A percentile compares a stretch with the other conserved stretches of the same genome.
Evolutionary conservation across 2,113 vertebrate species (phyloP).

Genomic region (Haemorhous mexicanus): DNA sequence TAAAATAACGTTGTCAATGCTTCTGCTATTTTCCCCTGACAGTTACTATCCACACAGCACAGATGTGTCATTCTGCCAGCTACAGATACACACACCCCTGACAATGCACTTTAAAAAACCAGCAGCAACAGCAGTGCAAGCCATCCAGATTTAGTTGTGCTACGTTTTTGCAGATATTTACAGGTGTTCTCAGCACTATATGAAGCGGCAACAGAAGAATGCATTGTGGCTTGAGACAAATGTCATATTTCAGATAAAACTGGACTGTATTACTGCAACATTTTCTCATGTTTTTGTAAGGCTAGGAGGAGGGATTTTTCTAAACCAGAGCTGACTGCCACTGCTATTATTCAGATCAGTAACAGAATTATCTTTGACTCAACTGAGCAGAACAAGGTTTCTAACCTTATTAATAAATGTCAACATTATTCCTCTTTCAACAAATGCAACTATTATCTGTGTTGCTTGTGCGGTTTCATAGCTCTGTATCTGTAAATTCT

Average conservation of each 20-base stretch:
- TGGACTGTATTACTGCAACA: neutral
- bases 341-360: neutral
- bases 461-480: neutral
- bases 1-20: neutral
- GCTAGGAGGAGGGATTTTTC: neutral
- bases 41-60: neutral
- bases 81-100: neutral
- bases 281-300: neutral
- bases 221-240: neutral
- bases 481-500: neutral
- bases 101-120: neutral
- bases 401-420: conserved; percentile 12
- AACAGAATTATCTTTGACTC: conserved; percentile 23
- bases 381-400: neutral
- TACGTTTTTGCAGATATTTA: neutral
- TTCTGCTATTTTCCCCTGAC: neutral
- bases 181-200: neutral
- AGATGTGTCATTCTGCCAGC: neutral
- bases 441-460: neutral
- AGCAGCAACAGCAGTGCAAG: neutral
- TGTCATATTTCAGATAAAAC: neutral
- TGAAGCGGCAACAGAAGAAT: neutral
- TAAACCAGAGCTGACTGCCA: neutral
- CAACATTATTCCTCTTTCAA: neutral
- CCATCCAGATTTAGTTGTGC: neutral